Evolutionary conservation across 2,113 vertebrate genomes (phyloP).

Genomic region (Microcebus lehilahytsara): DNA sequence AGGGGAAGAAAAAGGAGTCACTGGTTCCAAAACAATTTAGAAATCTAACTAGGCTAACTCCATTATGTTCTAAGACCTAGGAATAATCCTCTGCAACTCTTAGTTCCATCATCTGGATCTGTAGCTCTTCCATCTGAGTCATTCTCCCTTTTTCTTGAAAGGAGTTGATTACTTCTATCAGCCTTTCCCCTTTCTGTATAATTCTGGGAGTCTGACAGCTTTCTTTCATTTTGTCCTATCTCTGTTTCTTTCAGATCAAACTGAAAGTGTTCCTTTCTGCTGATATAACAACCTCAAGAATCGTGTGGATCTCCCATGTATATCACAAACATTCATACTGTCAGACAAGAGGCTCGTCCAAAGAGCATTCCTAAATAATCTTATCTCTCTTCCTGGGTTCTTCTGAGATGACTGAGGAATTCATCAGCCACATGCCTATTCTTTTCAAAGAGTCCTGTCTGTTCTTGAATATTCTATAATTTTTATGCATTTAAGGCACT

Average conservation of each 20-base stretch:
- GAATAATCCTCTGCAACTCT: neutral
- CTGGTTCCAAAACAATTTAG: neutral
- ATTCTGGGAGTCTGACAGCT: neutral
- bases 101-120: neutral
- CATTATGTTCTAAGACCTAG: neutral
- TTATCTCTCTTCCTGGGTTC: neutral
- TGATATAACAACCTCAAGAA: neutral
- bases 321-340: neutral
- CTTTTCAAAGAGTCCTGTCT: neutral
- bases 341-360: neutral
- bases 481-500: neutral
- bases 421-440: neutral
- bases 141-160: neutral
- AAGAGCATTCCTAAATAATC: neutral
- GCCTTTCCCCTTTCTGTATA: neutral
- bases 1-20: neutral
- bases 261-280: neutral
- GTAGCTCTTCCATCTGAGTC: neutral
- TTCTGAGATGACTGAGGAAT: neutral
- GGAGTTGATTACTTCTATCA: neutral
- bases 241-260: neutral
- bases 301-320: neutral
- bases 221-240: neutral
- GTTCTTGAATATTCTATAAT: neutral
- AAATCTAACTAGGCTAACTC: neutral